Conservation (phyloP, 2,888 invertebrate species). For the Hipparchia semele region DNA sequence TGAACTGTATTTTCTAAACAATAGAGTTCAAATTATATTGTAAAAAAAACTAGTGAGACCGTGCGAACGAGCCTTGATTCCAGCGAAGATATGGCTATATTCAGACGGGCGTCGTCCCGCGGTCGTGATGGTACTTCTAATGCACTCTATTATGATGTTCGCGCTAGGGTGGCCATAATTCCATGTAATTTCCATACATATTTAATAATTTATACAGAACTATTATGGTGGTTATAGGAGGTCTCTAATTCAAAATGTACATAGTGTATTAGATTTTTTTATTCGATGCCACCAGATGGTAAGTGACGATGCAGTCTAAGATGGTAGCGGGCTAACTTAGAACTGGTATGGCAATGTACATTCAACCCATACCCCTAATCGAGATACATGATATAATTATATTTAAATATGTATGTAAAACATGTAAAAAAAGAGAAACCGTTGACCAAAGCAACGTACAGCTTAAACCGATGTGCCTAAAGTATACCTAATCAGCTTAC, state of each 20-base stretch:
- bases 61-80: conserved; percentile 48
- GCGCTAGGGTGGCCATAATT: conserved; percentile 37
- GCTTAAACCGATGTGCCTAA: too few relatives aligned
- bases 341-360: too few relatives aligned
- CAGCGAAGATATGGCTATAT: conserved; percentile 56
- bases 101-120: conserved; percentile 48
- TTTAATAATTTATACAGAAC: conserved; percentile 21
- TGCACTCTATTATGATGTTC: conserved; percentile 45
- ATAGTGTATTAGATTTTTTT: too few relatives aligned
- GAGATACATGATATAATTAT: too few relatives aligned
- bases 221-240: background rate
- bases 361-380: too few relatives aligned
- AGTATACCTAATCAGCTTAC: too few relatives aligned
- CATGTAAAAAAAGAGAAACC: too few relatives aligned
- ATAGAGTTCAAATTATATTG: conserved; percentile 32
- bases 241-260: background rate
- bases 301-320: too few relatives aligned
- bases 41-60: conserved; percentile 33
- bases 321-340: too few relatives aligned
- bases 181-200: conserved; percentile 21
- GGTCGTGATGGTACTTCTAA: conserved; percentile 67
- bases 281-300: too few relatives aligned
- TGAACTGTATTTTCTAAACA: conserved; percentile 17
- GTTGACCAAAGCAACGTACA: too few relatives aligned
- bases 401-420: too few relatives aligned